Evolutionary conservation across 1,140 invertebrate genomes (phyloP).

Genomic region (Ips typographus): DNA sequence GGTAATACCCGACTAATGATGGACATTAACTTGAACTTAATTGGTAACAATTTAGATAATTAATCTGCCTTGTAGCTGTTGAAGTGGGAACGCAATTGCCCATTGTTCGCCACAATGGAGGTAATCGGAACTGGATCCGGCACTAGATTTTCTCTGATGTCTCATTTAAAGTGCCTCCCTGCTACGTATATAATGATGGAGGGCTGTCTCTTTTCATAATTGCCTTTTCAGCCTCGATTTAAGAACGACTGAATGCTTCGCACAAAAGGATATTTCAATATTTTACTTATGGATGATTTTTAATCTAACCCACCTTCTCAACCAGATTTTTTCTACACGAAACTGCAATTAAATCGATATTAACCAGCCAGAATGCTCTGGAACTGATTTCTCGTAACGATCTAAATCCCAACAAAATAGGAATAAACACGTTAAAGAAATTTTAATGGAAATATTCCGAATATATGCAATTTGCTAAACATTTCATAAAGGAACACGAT

Average conservation of each 20-base stretch:
- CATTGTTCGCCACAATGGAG: constrained; percentile 52
- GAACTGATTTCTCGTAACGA: too few species aligned
- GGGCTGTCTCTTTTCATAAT: constrained; percentile 45
- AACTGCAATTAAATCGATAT: too few species aligned
- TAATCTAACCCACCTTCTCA: constrained; percentile 8
- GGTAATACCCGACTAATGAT: constrained; percentile 45
- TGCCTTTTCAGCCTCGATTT: constrained; percentile 41
- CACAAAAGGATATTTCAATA: constrained; percentile 25
- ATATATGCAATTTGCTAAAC: too few species aligned
- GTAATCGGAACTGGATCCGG: constrained; percentile 51
- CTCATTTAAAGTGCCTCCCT: constrained; percentile 46
- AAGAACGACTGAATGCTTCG: constrained; percentile 23
- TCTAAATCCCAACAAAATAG: too few species aligned
- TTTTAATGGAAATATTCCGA: too few species aligned
- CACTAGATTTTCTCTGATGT: constrained; percentile 45
- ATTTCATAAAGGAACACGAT: too few species aligned
- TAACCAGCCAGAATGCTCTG: too few species aligned
- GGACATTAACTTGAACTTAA: constrained; percentile 54
- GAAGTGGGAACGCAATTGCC: constrained; percentile 53
- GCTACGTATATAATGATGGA: constrained; percentile 42
- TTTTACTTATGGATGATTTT: constrained; percentile 22
- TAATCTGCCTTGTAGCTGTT: constrained; percentile 52
- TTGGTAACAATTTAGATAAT: constrained; percentile 56
- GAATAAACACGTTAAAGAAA: too few species aligned
- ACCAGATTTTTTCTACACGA: too few species aligned